Base-by-base conservation (phyloP, 2,113 vertebrate species). In the Saimiri boliviensis region DNA sequence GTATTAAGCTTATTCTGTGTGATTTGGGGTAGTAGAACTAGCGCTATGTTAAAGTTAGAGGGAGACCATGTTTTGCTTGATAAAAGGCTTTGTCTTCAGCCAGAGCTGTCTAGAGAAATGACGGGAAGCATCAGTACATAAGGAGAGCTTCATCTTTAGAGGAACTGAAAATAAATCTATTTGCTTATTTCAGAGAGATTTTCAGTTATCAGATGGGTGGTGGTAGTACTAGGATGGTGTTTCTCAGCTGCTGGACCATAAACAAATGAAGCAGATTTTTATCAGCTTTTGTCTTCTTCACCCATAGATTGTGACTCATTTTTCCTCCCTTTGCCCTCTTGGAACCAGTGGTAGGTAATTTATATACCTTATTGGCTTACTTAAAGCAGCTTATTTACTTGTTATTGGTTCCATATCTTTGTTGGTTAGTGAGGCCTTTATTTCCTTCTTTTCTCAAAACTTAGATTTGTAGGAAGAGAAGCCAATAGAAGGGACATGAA, bases 131-230 rank as follows among this genome's bases (percentile, higher is more conserved):
- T 86, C 12, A 32, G 45, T 35, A 91, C 63, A 20, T 35, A 63
- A 25, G 42, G 16, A 40, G 4, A 92, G 7, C 56, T 60, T 47
- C 19, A 8, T 68, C 20, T 89, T 32, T 89, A 21, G 84, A 86
- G 60, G 81, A 92, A 82, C 89, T 92, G 49, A 37, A 80, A 66
- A 76, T 66, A 52, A 82, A 40, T 70, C 49, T 20, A 1, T 86
- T 86, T 83, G 86, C 93, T 93, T 92, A 32, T 92, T 95, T 92
- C 66, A 94, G 77, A 87, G 40, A 32, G 40, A 73, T 85, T 86
- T 93, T 79, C 8, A 52, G 73, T 5, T 89, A 1, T 82, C 30
- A 76, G 16, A 21, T 83, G 27, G 17, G 5, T 37, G 21, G 10
- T 54, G 27, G 60, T 63, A 6, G 49, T 66, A 73, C 17, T 84